These are phyloP conservation scores for Platichthys stellatus DNA, from an alignment of 2,113 vertebrate genomes.

Conservation along the genomic window DNA sequence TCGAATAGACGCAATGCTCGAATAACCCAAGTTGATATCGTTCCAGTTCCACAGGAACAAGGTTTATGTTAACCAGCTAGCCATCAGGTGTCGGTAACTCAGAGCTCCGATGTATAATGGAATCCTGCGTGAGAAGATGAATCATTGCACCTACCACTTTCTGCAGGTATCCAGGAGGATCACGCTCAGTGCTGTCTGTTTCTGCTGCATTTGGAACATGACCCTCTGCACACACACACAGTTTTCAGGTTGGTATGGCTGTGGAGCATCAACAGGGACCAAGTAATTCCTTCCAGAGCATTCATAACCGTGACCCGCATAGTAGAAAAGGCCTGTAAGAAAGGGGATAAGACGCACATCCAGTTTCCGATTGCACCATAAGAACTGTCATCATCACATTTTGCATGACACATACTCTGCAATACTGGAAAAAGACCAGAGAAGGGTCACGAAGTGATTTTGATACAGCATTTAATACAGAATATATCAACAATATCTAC, in stretches of 20 bases:
- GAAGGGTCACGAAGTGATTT: slow-evolving; percentile 4
- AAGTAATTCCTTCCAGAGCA: slow-evolving; percentile 88
- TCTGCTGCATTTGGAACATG: slow-evolving; percentile 87
- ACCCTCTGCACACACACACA: slow-evolving; percentile 89
- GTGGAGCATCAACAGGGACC: slow-evolving; percentile 88
- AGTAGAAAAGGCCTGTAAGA: slow-evolving; percentile 88
- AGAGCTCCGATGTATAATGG: no score
- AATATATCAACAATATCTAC: no score
- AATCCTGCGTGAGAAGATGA: background rate
- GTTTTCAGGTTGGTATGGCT: slow-evolving; percentile 84
- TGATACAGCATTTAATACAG: background rate
- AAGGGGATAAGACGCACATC: slow-evolving; percentile 9
- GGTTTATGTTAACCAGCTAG: no score
- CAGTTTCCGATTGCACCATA: background rate
- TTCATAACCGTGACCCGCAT: slow-evolving; percentile 89
- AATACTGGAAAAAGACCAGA: background rate
- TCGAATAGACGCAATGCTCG: no score
- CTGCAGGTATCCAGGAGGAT: slow-evolving; percentile 89
- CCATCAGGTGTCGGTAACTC: no score
- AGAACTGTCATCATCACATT: background rate
- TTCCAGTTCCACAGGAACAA: no score
- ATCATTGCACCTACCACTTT: slow-evolving; percentile 79
- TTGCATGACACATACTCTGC: background rate
- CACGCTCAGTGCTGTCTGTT: slow-evolving; percentile 83
- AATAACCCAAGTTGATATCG: no score